Evolutionary conservation across 1,140 invertebrate species (phyloP).

Genomic region (Heliothis subflexa): DNA sequence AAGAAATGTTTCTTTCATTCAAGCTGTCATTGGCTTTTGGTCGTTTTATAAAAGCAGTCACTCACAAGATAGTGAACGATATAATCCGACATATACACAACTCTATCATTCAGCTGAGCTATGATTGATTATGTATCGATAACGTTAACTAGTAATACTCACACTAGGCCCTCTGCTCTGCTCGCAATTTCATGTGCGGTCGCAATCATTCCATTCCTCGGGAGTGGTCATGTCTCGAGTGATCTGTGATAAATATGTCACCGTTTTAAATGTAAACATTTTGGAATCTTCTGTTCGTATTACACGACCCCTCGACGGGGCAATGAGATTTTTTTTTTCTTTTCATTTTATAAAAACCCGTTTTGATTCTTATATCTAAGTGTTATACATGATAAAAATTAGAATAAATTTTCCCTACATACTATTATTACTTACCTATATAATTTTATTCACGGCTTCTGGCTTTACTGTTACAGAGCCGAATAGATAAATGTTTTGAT

Average conservation of each 20-base stretch:
- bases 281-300: slow-evolving; percentile 27
- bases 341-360: slow-evolving; percentile 12
- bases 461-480: slow-evolving; percentile 8
- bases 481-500: slow-evolving; percentile 6
- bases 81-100: no score
- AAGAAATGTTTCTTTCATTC: no score
- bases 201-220: slow-evolving; percentile 54
- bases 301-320: slow-evolving; percentile 19
- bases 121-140: no score
- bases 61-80: no score
- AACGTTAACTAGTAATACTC: no score
- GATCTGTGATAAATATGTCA: slow-evolving; percentile 71
- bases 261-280: slow-evolving; percentile 46
- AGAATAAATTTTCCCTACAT: slow-evolving; percentile 30
- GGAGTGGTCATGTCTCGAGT: slow-evolving; percentile 51
- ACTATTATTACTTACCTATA: slow-evolving; percentile 4
- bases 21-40: no score
- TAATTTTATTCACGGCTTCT: slow-evolving; percentile 21
- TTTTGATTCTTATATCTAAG: slow-evolving; percentile 23
- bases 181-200: background rate
- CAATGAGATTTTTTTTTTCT: slow-evolving; percentile 16
- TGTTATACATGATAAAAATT: slow-evolving; percentile 27
- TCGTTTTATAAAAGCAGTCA: no score
- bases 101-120: no score
- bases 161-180: background rate